Conservation (phyloP, 2,888 invertebrate genomes). For the Mamestra brassicae region DNA sequence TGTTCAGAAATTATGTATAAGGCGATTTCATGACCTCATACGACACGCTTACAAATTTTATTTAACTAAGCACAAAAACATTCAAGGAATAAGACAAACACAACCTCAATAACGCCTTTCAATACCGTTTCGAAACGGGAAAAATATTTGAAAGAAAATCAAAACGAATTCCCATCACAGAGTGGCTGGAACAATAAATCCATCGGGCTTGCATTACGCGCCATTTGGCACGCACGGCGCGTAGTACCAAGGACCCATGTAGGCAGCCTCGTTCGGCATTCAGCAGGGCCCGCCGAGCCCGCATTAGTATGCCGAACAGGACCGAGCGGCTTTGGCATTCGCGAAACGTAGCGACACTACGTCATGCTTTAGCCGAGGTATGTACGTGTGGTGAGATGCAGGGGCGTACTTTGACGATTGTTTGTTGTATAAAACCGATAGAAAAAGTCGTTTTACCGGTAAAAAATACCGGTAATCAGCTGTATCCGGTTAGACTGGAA, state of each 20-base stretch:
- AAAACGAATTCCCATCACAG: conserved; percentile 67
- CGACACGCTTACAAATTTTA: background rate
- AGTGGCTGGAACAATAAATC: conserved; percentile 75
- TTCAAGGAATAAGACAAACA: conserved; percentile 4
- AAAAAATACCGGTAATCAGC: background rate
- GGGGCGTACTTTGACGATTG: conserved; percentile 72
- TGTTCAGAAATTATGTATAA: background rate
- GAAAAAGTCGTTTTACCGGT: background rate
- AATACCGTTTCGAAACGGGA: conserved; percentile 56
- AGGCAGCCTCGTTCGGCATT: conserved; percentile 76
- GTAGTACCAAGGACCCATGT: conserved; percentile 74
- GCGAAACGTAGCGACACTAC: conserved; percentile 84
- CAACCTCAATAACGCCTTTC: conserved; percentile 20
- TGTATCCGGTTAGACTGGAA: background rate
- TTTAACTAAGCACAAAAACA: background rate
- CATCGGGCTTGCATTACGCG: conserved; percentile 71
- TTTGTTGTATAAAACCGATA: background rate
- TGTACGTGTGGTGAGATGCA: conserved; percentile 73
- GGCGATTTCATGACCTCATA: background rate
- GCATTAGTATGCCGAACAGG: conserved; percentile 77
- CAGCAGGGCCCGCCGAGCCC: conserved; percentile 66
- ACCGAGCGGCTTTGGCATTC: conserved; percentile 75
- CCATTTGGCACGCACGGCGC: conserved; percentile 69
- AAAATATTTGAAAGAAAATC: conserved; percentile 65
- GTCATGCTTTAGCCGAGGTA: conserved; percentile 86